Base-by-base conservation (phyloP, 1,140 invertebrate genomes). In the Zaprionus capensis region DNA sequence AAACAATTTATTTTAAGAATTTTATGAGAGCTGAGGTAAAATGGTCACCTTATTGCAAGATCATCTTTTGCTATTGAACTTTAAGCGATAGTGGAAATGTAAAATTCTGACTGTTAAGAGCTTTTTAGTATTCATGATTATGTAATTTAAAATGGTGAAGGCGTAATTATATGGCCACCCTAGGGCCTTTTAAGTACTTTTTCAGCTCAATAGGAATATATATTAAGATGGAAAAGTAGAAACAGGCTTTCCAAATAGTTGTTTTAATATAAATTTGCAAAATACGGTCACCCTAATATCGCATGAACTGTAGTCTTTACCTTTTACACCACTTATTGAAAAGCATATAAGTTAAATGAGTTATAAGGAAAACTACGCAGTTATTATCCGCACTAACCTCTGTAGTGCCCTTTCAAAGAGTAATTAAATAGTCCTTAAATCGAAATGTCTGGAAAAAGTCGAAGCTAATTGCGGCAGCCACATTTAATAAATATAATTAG, bases 401-500 rank as follows among this genome's bases (percentile, higher is more conserved):
- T 17, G 9, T 15, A 46, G n/a, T 51, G 9, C 20, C 28, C 51
- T 2, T 53, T 2, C 15, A 38, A 36, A 11, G 26, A 5, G 31
- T 64, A 38, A 64, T 64, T 64, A 36, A 36, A 26, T 65, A 65
- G 31, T 36, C 31, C 28, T 24, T 24, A 55, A 44, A n/a, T 14
- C 14, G 36, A 38, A 34, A 38, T 14, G 34, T 53, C 11, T 6
- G 14, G 46, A 46, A 36, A 41, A 63, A 5, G 61, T 63, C 28
- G 11, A 38, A 71, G 68, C 20, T 65, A 38, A 58, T 66, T 49
- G 53, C 63, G 34, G 38, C 11, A 20, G 24, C 14, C 17, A 22
- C 44, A 53, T 69, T 74, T 69, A 61, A 56, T 63, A 76, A 65
- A 41, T 20, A 58, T 65, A 71, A 64, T 64, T 70, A 75, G 41